Conservation (phyloP, 2,113 vertebrate genomes). For the Uropsilus gracilis region DNA sequence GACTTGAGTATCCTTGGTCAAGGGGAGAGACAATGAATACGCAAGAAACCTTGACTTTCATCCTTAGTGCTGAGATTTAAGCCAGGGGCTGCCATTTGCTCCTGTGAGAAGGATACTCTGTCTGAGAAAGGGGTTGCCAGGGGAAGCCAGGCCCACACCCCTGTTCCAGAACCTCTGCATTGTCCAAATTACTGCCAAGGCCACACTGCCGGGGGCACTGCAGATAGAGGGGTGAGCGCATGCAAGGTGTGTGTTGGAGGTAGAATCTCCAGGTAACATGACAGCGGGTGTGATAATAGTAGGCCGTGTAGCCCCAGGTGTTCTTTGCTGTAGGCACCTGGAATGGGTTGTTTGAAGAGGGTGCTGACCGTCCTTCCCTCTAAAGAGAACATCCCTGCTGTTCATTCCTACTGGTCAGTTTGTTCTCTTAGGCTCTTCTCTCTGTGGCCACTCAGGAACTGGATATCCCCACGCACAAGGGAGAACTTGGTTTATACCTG, state of each 20-base stretch:
- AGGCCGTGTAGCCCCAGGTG: not conserved
- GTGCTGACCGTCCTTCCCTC: not conserved
- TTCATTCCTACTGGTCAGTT: not conserved
- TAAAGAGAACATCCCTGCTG: not conserved
- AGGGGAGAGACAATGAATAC: not conserved
- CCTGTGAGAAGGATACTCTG: not conserved
- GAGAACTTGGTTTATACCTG: not conserved
- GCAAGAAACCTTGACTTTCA: not conserved
- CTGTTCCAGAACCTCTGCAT: rapidly evolving
- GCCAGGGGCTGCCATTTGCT: not conserved
- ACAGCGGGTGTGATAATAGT: not conserved
- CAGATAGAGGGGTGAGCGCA: not conserved
- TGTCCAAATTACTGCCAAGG: not conserved
- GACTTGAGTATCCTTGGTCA: too few relatives aligned
- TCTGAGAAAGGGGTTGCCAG: not conserved
- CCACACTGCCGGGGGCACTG: too few relatives aligned
- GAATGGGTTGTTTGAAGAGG: not conserved
- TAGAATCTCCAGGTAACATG: not conserved
- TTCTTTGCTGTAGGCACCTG: not conserved
- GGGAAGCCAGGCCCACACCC: not conserved
- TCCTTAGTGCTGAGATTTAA: not conserved
- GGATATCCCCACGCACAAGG: not conserved
- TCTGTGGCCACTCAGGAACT: not conserved
- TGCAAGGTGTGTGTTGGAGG: not conserved
- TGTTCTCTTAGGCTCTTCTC: not conserved